These are phyloP conservation scores for Metridium senile DNA, from an alignment of 92 coral and sea anemone genomes.

Conservation along the genomic window DNA sequence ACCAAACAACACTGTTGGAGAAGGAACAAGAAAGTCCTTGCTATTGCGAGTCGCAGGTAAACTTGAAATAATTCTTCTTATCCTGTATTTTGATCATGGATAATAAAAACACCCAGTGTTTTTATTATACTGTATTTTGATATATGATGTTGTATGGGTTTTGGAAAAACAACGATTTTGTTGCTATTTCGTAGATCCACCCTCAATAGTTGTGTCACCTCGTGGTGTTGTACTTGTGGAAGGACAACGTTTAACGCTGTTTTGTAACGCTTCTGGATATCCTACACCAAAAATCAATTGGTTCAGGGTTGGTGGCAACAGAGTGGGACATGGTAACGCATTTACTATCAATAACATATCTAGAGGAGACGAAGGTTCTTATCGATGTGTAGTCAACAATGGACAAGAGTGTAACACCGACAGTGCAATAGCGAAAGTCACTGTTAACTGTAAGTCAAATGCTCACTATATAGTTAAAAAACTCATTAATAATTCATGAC, in stretches of 20 bases:
- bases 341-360: background rate
- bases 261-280: slow-evolving; percentile 10
- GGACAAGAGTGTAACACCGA: slow-evolving; percentile 29
- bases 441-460: background rate
- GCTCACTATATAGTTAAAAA: no score
- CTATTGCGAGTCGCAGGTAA: background rate
- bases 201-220: slow-evolving; percentile 2
- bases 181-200: background rate
- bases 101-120: background rate
- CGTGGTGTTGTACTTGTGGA: background rate
- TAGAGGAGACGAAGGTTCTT: slow-evolving; percentile 4
- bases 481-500: no score
- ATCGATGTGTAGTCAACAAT: slow-evolving; percentile 36
- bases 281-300: slow-evolving; percentile 31
- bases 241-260: background rate
- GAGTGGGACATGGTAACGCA: background rate
- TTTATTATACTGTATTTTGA: background rate
- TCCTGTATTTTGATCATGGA: background rate
- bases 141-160: background rate
- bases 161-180: background rate
- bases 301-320: background rate
- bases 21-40: slow-evolving; percentile 11
- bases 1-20: slow-evolving; percentile 27
- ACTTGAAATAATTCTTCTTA: background rate
- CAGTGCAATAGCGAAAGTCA: background rate